Percentiles rank a stretch among this genome's conserved stretches.
Conservation (phyloP, 1,140 invertebrate genomes). For the Drosophila cardini region DNA sequence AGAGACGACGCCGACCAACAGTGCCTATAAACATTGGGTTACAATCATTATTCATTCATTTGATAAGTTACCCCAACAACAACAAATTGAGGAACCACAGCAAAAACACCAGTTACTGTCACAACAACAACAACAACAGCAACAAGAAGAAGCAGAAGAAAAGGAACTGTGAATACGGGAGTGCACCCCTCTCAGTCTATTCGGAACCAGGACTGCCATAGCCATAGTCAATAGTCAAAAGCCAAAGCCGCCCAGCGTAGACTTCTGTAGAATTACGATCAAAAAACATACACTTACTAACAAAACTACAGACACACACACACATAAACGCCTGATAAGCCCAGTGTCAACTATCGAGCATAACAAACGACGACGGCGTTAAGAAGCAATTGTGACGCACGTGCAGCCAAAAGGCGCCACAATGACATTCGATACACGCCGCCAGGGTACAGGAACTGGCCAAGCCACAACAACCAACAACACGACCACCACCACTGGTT, state of each 20-base stretch:
- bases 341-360: constrained; percentile 3
- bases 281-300: constrained; percentile 2
- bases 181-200: constrained; percentile 17
- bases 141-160: constrained; percentile 17
- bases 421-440: constrained; percentile 83
- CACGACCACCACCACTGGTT: constrained; percentile 40
- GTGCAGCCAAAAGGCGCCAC: constrained; percentile 44
- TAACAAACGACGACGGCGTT: constrained; percentile 37
- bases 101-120: constrained; percentile 25
- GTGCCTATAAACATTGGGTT: constrained; percentile 66
- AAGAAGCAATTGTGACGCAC: constrained; percentile 28
- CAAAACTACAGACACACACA: constrained; percentile 9
- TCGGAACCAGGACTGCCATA: constrained; percentile 73
- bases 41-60: constrained; percentile 47
- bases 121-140: constrained; percentile 37
- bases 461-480: constrained; percentile 60
- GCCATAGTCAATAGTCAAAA: constrained; percentile 63
- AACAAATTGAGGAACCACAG: neutral
- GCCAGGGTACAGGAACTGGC: constrained; percentile 64
- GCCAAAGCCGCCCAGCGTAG: constrained; percentile 71
- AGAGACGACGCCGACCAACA: constrained; percentile 59
- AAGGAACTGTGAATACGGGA: constrained; percentile 27
- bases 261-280: constrained; percentile 63
- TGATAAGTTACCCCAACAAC: constrained; percentile 32
- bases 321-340: constrained; percentile 28